Conservation (phyloP, 2,888 invertebrate genomes). For the Osmoderma eremita region DNA sequence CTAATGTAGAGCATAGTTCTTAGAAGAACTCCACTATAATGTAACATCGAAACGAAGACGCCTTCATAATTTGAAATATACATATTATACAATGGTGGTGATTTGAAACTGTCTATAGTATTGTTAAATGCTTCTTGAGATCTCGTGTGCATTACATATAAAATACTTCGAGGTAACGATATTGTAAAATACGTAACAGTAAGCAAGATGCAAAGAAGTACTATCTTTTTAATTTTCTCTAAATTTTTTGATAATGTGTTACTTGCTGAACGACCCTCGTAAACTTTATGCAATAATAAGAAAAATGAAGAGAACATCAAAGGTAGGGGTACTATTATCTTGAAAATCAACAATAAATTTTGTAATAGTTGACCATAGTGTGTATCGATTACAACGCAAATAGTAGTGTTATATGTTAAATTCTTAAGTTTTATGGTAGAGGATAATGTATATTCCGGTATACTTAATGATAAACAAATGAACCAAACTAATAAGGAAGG, state of each 20-base stretch:
- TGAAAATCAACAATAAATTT: constrained; percentile 56
- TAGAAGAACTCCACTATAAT: constrained; percentile 44
- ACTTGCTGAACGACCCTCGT: constrained; percentile 51
- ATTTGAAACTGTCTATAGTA: constrained; percentile 53
- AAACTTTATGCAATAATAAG: constrained; percentile 53
- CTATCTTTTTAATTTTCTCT: constrained; percentile 52
- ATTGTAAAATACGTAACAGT: constrained; percentile 54
- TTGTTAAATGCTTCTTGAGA: constrained; percentile 46
- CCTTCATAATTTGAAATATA: constrained; percentile 35
- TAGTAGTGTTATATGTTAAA: constrained; percentile 54
- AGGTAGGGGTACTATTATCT: constrained; percentile 54
- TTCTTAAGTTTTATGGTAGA: constrained; percentile 63
- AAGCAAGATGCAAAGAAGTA: constrained; percentile 56
- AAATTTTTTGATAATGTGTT: constrained; percentile 55
- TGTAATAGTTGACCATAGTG: constrained; percentile 62
- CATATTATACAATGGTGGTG: constrained; percentile 56
- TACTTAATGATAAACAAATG: constrained; percentile 68
- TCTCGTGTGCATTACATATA: constrained; percentile 53
- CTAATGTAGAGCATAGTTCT: constrained; percentile 42
- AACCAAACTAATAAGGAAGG: constrained; percentile 71
- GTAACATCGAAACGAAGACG: constrained; percentile 43
- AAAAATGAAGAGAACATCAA: constrained; percentile 55
- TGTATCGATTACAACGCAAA: constrained; percentile 68
- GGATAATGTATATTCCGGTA: constrained; percentile 69
- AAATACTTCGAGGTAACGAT: constrained; percentile 56